phyloP scores from a whole-genome alignment of 2,113 vertebrate genomes.

The Trochalopteron elliotii region DNA sequence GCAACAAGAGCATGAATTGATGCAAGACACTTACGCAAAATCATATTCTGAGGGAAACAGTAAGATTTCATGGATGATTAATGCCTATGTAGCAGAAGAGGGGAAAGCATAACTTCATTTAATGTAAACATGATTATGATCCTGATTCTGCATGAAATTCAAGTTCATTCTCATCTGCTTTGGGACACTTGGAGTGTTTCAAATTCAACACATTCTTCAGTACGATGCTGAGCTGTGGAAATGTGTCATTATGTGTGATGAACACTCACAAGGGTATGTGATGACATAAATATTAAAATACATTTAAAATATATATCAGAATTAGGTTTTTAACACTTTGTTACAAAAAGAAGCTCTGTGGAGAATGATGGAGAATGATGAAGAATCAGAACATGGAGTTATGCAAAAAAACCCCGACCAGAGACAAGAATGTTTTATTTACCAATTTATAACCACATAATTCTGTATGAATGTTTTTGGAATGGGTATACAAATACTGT shows the following conservation, averaged over 20 bases:
- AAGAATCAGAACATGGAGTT: not conserved
- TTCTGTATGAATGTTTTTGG: not conserved
- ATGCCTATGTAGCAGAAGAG: not conserved
- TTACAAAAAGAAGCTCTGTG: not conserved
- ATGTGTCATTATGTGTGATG: not conserved
- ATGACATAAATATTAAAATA: not conserved
- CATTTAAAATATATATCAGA: not conserved
- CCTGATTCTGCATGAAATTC: slow-evolving; percentile 6
- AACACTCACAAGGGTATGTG: not conserved
- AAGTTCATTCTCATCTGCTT: not conserved
- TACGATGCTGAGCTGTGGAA: not conserved
- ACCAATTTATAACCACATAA: not conserved
- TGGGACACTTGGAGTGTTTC: not conserved
- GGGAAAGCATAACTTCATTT: not conserved
- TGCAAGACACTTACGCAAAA: not conserved
- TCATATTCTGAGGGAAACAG: not conserved
- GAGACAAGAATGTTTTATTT: not conserved
- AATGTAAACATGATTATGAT: slow-evolving; percentile 3
- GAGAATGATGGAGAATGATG: not conserved
- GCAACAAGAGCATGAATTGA: not conserved
- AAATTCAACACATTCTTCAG: not conserved
- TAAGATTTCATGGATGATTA: not conserved
- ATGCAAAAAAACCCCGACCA: not conserved
- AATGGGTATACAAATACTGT: not conserved
- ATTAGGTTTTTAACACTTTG: not conserved